Conservation (phyloP, 2,113 vertebrate species). For the Mormyrus iriodes region DNA sequence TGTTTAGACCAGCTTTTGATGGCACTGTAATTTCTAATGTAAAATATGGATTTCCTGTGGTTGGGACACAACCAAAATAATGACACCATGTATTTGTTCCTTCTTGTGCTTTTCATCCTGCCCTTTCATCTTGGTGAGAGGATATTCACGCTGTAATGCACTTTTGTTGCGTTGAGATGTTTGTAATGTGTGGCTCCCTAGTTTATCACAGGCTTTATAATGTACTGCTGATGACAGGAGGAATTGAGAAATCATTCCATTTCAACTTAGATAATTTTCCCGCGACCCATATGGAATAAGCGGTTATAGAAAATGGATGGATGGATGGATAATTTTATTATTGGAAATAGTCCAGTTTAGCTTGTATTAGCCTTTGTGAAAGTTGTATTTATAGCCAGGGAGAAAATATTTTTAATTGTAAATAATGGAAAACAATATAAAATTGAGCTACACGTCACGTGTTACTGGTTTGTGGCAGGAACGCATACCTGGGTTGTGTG, state of each 20-base stretch:
- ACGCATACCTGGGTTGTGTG: not conserved
- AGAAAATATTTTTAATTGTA: not conserved
- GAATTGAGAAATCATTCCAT: not conserved
- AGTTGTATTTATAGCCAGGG: not conserved
- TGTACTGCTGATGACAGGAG: not conserved
- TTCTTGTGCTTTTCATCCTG: not conserved
- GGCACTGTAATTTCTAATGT: not conserved
- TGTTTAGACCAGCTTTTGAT: not conserved
- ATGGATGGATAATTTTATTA: not conserved
- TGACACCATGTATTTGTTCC: not conserved
- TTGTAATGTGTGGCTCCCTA: not conserved
- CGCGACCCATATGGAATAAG: too few relatives aligned
- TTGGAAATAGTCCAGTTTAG: not conserved
- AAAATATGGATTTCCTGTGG: not conserved
- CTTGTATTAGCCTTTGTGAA: not conserved
- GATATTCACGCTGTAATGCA: not conserved
- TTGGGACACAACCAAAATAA: not conserved
- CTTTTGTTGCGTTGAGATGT: not conserved
- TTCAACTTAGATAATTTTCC: not conserved
- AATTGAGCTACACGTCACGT: not conserved
- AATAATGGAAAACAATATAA: not conserved
- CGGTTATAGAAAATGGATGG: too few relatives aligned
- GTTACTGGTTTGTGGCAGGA: not conserved
- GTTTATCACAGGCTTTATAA: not conserved
- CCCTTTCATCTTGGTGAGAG: not conserved